A percentile compares a stretch with the other conserved stretches of the same genome.
Evolutionary conservation across 2,888 invertebrate species (phyloP).

Genomic region (Mythimna pallens): DNA sequence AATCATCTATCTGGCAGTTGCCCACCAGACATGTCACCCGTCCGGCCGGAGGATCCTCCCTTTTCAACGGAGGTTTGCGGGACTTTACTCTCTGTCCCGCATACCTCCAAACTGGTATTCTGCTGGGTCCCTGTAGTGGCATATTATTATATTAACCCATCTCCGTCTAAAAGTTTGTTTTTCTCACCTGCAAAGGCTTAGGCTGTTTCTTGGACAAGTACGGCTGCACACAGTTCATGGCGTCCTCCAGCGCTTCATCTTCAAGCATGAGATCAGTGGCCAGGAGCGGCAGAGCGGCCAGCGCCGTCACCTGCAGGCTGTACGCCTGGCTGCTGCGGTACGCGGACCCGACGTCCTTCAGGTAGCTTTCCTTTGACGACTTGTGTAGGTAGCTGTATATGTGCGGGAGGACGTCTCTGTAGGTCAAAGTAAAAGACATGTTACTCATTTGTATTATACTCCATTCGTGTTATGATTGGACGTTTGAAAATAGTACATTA

Average conservation of each 20-base stretch:
- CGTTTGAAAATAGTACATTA: no score
- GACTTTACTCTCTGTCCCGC: no score
- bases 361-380: conserved; percentile 90
- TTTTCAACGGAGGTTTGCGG: no score
- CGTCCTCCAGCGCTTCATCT: conserved; percentile 80
- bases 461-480: no score
- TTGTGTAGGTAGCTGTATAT: conserved; percentile 89
- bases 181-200: conserved; percentile 91
- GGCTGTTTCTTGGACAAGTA: conserved; percentile 92
- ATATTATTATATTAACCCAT: no score
- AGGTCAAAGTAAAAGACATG: no score
- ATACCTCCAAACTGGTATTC: no score
- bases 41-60: no score
- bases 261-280: conserved; percentile 84
- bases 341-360: conserved; percentile 89
- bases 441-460: no score
- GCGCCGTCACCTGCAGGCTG: conserved; percentile 88
- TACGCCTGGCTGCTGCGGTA: conserved; percentile 89
- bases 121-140: no score
- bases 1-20: no score
- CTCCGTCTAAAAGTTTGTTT: neutral
- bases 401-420: conserved; percentile 92
- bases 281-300: conserved; percentile 86
- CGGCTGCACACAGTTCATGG: conserved; percentile 82
- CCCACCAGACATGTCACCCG: no score